Evolutionary conservation across 53 echinoderm and acorn worm species (phyloP).

Genomic region (Crossaster papposus): DNA sequence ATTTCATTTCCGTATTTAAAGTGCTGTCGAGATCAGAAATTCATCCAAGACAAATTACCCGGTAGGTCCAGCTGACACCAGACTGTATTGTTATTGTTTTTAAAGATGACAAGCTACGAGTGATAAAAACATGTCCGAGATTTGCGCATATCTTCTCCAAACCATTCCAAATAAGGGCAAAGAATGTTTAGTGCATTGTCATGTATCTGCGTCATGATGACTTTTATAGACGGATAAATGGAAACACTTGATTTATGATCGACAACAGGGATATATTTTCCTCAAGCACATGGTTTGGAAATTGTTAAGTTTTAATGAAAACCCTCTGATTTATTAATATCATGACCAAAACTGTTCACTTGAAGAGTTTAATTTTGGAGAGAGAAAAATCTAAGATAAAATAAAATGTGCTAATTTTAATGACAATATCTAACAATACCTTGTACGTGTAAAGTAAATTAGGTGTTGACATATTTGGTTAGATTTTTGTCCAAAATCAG

Average conservation of each 20-base stretch:
- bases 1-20: conserved; percentile 17
- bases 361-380: too few species aligned
- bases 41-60: not conserved
- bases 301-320: not conserved
- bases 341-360: too few species aligned
- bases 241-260: not conserved
- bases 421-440: too few species aligned
- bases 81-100: not conserved
- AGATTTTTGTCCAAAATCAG: too few species aligned
- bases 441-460: too few species aligned
- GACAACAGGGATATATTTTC: not conserved
- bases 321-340: too few species aligned
- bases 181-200: not conserved
- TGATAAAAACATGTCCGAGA: not conserved
- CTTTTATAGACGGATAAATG: not conserved
- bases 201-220: not conserved
- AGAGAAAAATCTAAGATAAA: too few species aligned
- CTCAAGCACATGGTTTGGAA: not conserved
- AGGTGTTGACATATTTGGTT: too few species aligned
- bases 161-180: not conserved
- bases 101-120: not conserved
- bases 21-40: not conserved
- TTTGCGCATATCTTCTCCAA: not conserved
- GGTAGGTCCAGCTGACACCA: not conserved
- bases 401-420: too few species aligned